Conservation (phyloP, 2,113 vertebrate species). For the Gobio gobio region DNA sequence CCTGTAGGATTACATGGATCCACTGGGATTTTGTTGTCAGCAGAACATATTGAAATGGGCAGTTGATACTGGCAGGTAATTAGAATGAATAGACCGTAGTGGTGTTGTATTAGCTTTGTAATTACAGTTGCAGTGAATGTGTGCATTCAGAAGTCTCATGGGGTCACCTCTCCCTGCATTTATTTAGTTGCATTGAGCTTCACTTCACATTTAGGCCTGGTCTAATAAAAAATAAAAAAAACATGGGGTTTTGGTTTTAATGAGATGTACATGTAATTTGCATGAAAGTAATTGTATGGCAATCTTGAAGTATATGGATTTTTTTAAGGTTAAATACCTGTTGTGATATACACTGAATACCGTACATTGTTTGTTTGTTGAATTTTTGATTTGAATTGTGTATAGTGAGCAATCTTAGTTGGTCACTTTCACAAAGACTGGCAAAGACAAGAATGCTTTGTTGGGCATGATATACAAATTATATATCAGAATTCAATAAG, state of each 20-base stretch:
- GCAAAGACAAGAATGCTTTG: neutral
- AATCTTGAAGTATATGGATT: neutral
- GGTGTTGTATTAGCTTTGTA: conserved; percentile 52
- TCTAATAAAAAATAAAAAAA: neutral
- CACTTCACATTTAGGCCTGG: conserved; percentile 29
- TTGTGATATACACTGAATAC: neutral
- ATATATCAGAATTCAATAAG: conserved; percentile 33
- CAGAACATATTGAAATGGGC: conserved; percentile 38
- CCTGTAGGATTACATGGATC: neutral
- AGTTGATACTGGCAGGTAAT: conserved; percentile 41
- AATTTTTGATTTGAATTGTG: conserved; percentile 12
- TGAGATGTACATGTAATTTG: conserved; percentile 49
- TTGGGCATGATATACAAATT: neutral
- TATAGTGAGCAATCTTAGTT: neutral
- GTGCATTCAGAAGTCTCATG: conserved; percentile 31
- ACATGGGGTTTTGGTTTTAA: conserved; percentile 30
- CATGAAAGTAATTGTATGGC: conserved; percentile 44
- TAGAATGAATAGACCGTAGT: conserved; percentile 52
- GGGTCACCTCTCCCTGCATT: conserved; percentile 2
- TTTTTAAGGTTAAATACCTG: neutral
- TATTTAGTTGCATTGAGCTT: conserved; percentile 44
- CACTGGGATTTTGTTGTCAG: conserved; percentile 10
- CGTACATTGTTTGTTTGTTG: neutral
- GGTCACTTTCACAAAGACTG: neutral
- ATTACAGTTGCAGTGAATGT: conserved; percentile 51